A percentile compares a stretch with the other conserved stretches of the same genome.
Conservation (phyloP, 2,888 invertebrate genomes). For the Ischnura elegans region DNA sequence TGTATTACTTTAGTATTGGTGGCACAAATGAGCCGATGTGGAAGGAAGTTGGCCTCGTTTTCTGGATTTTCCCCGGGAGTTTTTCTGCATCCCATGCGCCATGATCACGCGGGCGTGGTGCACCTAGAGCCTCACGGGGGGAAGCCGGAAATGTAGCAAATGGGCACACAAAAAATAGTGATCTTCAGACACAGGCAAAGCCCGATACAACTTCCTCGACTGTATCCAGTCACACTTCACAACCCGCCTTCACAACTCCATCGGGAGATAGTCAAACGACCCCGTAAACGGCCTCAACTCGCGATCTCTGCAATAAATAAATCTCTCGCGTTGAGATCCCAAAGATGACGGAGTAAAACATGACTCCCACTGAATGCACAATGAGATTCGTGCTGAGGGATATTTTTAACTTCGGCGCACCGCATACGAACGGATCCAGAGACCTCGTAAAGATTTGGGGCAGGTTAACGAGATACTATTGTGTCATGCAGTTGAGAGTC, state of each 20-base stretch:
- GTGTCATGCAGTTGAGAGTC: too few species aligned
- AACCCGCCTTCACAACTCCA: background rate
- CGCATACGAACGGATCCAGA: too few species aligned
- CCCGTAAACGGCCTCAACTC: background rate
- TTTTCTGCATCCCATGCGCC: background rate
- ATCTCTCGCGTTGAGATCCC: background rate
- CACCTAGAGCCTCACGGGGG: background rate
- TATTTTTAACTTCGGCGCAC: too few species aligned
- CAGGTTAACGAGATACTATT: too few species aligned
- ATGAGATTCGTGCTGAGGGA: background rate
- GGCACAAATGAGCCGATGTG: background rate
- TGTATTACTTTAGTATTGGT: too few species aligned
- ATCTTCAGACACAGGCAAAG: background rate
- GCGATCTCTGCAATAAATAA: background rate
- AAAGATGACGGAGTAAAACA: background rate
- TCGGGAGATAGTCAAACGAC: background rate
- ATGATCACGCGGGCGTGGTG: background rate
- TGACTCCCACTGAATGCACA: background rate
- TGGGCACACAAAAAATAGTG: background rate
- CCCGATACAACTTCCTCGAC: background rate
- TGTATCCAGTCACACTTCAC: background rate
- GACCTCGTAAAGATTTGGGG: too few species aligned
- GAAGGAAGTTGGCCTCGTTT: too few species aligned
- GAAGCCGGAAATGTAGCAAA: background rate
- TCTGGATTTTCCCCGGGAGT: background rate